phyloP scores from a whole-genome alignment of 1,140 invertebrate species.

The Micrasema longulum region DNA sequence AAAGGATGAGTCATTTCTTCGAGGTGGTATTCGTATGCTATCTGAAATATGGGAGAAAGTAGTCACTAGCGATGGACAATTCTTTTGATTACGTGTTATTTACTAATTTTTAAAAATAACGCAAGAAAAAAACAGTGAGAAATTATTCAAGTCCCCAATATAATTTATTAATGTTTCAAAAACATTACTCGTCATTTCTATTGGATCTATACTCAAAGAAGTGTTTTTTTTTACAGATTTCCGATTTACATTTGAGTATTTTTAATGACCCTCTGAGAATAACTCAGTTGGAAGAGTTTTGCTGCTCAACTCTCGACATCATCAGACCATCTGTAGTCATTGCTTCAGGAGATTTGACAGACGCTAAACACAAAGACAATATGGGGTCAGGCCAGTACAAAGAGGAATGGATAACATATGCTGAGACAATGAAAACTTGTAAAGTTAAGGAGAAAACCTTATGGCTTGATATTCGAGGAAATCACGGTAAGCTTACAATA shows the following conservation, averaged over 20 bases:
- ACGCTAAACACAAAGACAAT: conserved; percentile 84
- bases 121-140: no score
- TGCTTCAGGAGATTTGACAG: conserved; percentile 90
- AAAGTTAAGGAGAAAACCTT: conserved; percentile 76
- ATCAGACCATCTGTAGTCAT: conserved; percentile 87
- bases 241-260: conserved; percentile 91
- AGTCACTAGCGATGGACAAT: no score
- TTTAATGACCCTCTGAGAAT: conserved; percentile 82
- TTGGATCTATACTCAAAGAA: no score
- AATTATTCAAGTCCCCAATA: no score
- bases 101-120: no score
- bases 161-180: no score
- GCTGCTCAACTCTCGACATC: conserved; percentile 77
- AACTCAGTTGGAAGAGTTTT: conserved; percentile 84
- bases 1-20: no score
- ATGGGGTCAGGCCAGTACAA: conserved; percentile 86
- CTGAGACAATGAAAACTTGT: conserved; percentile 76
- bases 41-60: no score
- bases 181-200: no score
- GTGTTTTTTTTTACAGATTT: no score
- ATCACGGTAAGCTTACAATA: conserved; percentile 81
- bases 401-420: conserved; percentile 89
- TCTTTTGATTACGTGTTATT: no score
- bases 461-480: conserved; percentile 94
- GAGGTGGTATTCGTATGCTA: no score